phyloP scores from a whole-genome alignment of 2,797 vertebrate genomes.

The Girardinus metallicus region DNA sequence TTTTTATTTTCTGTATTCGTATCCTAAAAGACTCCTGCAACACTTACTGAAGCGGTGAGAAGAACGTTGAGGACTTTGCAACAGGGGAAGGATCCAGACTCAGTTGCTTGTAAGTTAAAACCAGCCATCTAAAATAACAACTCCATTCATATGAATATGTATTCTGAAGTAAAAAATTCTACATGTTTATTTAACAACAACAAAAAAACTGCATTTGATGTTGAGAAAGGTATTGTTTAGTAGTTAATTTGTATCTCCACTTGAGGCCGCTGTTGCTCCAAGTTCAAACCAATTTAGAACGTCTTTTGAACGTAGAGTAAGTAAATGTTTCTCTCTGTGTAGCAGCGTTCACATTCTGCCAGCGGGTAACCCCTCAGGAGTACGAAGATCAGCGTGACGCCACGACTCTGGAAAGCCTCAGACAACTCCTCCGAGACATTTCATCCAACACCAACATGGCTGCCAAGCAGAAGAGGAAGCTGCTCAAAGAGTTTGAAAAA shows the following conservation, averaged over 20 bases:
- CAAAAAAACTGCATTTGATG: not conserved
- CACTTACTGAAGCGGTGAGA: constrained; percentile 83
- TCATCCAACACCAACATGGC: constrained; percentile 67
- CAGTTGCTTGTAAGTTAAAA: constrained; percentile 73
- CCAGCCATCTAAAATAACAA: not conserved
- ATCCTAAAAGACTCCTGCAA: constrained; percentile 77
- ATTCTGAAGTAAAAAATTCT: not conserved
- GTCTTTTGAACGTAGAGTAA: not conserved
- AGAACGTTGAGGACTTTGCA: constrained; percentile 82
- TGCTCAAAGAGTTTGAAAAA: constrained; percentile 87
- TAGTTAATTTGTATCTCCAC: not conserved
- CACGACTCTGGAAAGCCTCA: constrained; percentile 78
- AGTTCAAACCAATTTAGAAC: not conserved
- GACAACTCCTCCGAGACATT: constrained; percentile 79
- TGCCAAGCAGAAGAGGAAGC: constrained; percentile 80
- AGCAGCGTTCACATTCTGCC: constrained; percentile 88
- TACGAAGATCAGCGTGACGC: constrained; percentile 83
- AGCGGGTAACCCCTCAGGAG: constrained; percentile 79
- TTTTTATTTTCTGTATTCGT: not conserved
- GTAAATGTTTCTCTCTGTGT: constrained; percentile 26
- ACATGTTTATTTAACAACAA: not conserved
- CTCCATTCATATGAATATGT: not conserved
- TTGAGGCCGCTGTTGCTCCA: constrained; percentile 15
- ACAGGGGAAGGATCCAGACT: constrained; percentile 82
- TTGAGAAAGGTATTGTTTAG: not conserved